Conservation (phyloP, 23 tunicate species). For the Botrylloides violaceus region DNA sequence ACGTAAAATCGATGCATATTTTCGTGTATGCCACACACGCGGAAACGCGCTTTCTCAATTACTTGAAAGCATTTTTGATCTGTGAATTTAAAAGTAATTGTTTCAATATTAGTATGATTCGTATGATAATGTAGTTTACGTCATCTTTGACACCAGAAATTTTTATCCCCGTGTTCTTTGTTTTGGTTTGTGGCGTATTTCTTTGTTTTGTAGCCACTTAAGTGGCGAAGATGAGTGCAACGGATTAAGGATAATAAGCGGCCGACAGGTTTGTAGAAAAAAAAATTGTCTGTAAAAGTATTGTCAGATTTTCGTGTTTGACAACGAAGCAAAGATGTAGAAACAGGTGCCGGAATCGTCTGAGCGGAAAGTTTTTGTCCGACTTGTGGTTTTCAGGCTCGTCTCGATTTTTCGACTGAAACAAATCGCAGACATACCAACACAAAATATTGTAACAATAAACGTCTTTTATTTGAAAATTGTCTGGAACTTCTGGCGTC, state of each 20-base stretch:
- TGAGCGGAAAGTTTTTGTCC: constrained; percentile 1
- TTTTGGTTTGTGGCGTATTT: neutral
- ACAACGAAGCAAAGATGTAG: constrained; percentile 26
- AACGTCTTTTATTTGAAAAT: no score
- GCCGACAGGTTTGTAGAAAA: neutral
- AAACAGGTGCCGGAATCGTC: constrained; percentile 22
- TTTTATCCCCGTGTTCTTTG: neutral
- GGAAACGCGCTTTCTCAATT: neutral
- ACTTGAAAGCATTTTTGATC: neutral
- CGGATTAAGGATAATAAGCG: constrained; percentile 7
- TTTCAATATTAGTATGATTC: neutral
- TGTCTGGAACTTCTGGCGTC: no score
- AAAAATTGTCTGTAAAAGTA: constrained; percentile 5
- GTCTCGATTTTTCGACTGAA: neutral
- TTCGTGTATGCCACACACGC: neutral
- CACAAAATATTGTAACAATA: no score
- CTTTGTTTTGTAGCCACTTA: neutral
- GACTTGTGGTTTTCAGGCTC: neutral
- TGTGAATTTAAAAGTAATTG: neutral
- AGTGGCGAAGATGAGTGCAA: constrained; percentile 3
- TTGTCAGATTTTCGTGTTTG: constrained; percentile 29
- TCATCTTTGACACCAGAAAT: neutral
- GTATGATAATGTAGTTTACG: neutral
- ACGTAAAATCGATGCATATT: neutral
- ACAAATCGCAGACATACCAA: neutral